Percentiles rank a stretch among this genome's conserved stretches.
Evolutionary conservation across 2,797 vertebrate species (phyloP).

Genomic region (Petrocephalus sullivani): DNA sequence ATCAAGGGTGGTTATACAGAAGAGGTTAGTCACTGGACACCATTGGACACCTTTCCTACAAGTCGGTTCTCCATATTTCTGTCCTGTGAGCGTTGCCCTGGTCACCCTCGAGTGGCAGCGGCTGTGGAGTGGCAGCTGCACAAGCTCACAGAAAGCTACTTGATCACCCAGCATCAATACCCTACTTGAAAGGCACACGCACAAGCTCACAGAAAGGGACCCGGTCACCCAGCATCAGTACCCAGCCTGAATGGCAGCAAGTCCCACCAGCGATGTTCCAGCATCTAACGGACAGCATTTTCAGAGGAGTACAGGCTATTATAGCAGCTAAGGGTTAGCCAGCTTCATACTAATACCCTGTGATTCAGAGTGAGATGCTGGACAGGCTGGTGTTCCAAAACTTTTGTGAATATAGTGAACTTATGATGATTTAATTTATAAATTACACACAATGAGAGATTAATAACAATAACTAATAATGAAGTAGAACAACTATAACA

Average conservation of each 20-base stretch:
- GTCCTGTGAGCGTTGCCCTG: no score
- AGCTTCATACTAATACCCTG: background rate
- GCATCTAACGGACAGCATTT: no score
- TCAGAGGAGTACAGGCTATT: no score
- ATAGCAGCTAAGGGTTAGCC: background rate
- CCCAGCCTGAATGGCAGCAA: no score
- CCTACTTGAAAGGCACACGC: background rate
- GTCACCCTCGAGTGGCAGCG: no score
- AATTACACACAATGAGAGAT: background rate
- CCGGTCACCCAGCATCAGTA: no score
- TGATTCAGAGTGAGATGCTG: background rate
- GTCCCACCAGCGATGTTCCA: no score
- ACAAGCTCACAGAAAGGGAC: no score
- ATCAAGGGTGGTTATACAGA: background rate
- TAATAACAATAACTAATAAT: background rate
- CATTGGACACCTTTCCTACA: no score
- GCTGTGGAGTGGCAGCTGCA: background rate
- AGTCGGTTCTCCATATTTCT: no score
- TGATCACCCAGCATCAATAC: background rate
- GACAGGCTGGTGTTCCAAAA: background rate
- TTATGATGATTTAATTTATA: background rate
- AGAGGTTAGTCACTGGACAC: background rate
- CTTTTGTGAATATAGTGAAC: background rate
- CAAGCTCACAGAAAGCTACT: background rate
- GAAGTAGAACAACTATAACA: background rate